A percentile compares a stretch with the other conserved stretches of the same genome.
Conservation (phyloP, 2,797 vertebrate species). For the Eidolon dupreanum region DNA sequence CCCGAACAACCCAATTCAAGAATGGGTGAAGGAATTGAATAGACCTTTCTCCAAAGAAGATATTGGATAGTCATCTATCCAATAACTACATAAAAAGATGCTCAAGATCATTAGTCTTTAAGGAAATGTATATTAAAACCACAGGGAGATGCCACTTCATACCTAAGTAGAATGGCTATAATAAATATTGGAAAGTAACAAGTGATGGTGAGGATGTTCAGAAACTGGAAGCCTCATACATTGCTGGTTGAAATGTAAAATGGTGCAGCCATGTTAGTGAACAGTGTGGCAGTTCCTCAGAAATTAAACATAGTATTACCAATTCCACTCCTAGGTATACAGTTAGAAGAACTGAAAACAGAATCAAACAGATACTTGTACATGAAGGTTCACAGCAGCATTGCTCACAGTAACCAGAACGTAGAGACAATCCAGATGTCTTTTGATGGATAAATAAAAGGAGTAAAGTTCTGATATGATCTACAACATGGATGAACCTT, state of each 20-base stretch:
- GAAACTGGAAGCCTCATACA: background rate
- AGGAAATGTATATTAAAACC: background rate
- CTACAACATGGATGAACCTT: background rate
- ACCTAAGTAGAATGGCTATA: background rate
- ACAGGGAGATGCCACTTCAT: background rate
- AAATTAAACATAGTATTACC: background rate
- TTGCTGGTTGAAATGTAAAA: background rate
- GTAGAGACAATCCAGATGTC: background rate
- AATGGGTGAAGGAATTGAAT: background rate
- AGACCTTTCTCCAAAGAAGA: background rate
- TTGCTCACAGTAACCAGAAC: background rate
- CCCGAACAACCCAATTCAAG: background rate
- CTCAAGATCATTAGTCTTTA: background rate
- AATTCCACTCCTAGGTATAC: background rate
- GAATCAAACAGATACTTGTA: background rate
- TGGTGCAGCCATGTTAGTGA: background rate
- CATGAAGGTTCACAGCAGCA: background rate
- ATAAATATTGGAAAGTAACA: background rate
- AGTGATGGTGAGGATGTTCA: background rate
- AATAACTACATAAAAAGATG: background rate
- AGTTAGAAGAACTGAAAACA: background rate
- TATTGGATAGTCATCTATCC: too few species aligned
- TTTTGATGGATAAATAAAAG: background rate
- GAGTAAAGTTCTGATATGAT: background rate
- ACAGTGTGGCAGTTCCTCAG: background rate